Base-by-base conservation (phyloP, 2,888 invertebrate genomes). In the Cheilosia vulpina region DNA sequence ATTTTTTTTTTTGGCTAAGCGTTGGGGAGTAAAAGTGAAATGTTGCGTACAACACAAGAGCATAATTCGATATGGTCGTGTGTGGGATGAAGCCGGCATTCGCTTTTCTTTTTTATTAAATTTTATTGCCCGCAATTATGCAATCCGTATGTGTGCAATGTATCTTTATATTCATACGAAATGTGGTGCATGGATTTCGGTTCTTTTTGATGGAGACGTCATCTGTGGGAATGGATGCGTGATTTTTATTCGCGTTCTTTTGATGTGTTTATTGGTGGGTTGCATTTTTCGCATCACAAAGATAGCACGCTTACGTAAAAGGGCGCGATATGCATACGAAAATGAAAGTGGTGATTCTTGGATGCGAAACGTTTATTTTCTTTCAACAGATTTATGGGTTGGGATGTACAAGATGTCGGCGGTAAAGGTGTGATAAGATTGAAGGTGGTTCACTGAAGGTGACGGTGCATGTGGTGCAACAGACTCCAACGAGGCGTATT, bases 21-120 rank as follows among this genome's bases (percentile, higher is more conserved):
- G 52, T 60, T 21, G 72, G 60, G 60, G 45, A 66, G 53, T 72
- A 68, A 68, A 80, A 71, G 77, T 77, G 73, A 65, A 73, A 71
- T 58, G 60, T 82, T 77, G 71, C 77, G 82, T 71, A 27, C 34
- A 17, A 11, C 3, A n/a, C 38, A 57, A 4, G 11, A 52, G 50
- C 45, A 65, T 52, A 62, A 81, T 55, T 57, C 21, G 31, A n/a
- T 63, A 71, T 76, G 27, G 9, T 31, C 9, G 9, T 58, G 63
- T 71, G 63, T 71, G 19, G 58, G 69, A 76, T 69, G 58, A 71
- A 69, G 76, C 45, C 76, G 52, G 45, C 52, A 76, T 69, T 69
- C 62, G 63, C 75, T 21, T 76, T 77, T 50, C 31, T 47, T 66
- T 63, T 21, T 45, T n/a, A 13, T n/a, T 17, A 6, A 38, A 27